These are phyloP conservation scores for Catocala nupta DNA, from an alignment of 2,888 invertebrate species.

Conservation along the genomic window DNA sequence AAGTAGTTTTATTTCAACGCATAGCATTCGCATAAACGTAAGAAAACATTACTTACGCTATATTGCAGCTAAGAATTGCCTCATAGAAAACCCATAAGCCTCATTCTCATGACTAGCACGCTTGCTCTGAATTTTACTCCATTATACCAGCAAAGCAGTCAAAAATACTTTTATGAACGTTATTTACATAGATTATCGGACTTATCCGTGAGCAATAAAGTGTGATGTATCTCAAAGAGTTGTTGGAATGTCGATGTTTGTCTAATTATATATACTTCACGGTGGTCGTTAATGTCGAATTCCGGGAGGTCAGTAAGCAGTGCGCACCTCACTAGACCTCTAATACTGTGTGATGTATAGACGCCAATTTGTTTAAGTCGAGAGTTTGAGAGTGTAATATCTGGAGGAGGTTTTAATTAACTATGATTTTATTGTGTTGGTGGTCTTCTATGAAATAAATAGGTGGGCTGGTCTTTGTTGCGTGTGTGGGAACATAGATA, in stretches of 20 bases:
- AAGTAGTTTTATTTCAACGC: too few relatives aligned
- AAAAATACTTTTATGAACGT: too few relatives aligned
- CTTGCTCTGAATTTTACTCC: too few relatives aligned
- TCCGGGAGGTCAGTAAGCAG: background rate
- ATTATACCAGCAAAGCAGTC: too few relatives aligned
- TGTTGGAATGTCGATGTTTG: slow-evolving; percentile 17
- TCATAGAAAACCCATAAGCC: too few relatives aligned
- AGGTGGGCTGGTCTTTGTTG: too few relatives aligned
- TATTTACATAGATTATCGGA: too few relatives aligned
- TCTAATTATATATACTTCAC: slow-evolving; percentile 25
- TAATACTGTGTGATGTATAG: slow-evolving; percentile 32
- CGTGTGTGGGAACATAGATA: too few relatives aligned
- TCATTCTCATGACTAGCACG: too few relatives aligned
- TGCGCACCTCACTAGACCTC: slow-evolving; percentile 5
- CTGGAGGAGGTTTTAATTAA: background rate
- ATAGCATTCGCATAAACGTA: too few relatives aligned
- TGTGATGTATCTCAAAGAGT: background rate
- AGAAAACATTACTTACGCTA: too few relatives aligned
- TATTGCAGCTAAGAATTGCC: too few relatives aligned
- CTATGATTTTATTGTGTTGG: background rate
- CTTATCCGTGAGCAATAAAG: slow-evolving; percentile 3
- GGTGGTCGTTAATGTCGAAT: slow-evolving; percentile 34
- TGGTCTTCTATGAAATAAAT: background rate
- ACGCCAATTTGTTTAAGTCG: slow-evolving; percentile 37
- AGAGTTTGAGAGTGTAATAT: slow-evolving; percentile 10